A percentile compares a stretch with the other conserved stretches of the same genome.
Evolutionary conservation across 1,140 invertebrate genomes (phyloP).

Genomic region (Bathynomus jamesi): DNA sequence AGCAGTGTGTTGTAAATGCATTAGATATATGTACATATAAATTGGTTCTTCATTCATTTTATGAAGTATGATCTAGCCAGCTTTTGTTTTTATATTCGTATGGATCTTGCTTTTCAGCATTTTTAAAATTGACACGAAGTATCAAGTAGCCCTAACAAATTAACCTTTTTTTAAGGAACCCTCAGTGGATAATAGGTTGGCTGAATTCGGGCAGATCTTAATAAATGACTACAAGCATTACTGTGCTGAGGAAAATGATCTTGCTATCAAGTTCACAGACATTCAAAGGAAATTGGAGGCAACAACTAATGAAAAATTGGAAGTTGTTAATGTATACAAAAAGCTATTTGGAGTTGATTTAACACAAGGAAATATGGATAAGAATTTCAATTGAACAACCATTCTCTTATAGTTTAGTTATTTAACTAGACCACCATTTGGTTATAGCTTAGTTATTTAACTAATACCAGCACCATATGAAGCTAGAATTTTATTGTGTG

Average conservation of each 20-base stretch:
- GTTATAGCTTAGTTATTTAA: background rate
- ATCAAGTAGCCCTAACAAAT: too few species aligned
- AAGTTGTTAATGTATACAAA: background rate
- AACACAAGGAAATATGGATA: background rate
- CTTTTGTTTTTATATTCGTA: too few species aligned
- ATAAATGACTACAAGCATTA: background rate
- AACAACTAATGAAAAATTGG: background rate
- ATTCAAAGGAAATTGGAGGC: background rate
- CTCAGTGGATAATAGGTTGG: background rate
- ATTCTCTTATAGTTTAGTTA: background rate
- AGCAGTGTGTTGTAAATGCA: background rate
- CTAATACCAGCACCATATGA: too few species aligned
- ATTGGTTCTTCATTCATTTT: too few species aligned
- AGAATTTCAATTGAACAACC: background rate
- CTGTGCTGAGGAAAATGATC: background rate
- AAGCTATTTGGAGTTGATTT: background rate
- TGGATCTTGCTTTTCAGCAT: too few species aligned
- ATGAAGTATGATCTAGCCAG: too few species aligned
- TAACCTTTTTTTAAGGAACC: too few species aligned
- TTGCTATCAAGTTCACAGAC: background rate
- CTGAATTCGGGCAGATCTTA: background rate
- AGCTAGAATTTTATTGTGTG: background rate
- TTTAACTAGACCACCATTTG: too few species aligned
- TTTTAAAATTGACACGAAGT: too few species aligned
- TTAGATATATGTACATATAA: background rate